Percentiles rank a stretch among this genome's conserved stretches.
These are phyloP conservation scores for Labia minor DNA, from an alignment of 2,888 invertebrate genomes.

Conservation along the genomic window DNA sequence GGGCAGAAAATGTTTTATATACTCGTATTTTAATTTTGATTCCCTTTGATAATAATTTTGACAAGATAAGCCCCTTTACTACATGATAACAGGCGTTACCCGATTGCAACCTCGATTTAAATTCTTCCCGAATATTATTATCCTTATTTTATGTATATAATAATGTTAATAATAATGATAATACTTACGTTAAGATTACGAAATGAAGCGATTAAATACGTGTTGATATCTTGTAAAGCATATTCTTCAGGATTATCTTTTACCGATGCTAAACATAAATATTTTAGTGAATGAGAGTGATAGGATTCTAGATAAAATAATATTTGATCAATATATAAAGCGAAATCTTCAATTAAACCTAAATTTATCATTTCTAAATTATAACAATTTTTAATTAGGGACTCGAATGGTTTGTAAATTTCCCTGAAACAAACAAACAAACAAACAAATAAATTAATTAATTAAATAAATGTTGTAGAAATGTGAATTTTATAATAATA, in stretches of 20 bases:
- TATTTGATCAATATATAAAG: constrained; percentile 37
- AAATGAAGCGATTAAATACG: constrained; percentile 48
- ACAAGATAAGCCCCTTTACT: no score
- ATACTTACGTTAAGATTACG: constrained; percentile 42
- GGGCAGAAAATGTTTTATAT: no score
- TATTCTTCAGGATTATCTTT: constrained; percentile 62
- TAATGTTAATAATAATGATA: neutral
- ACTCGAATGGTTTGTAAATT: constrained; percentile 35
- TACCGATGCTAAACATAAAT: constrained; percentile 57
- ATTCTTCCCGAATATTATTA: no score
- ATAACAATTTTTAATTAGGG: constrained; percentile 38
- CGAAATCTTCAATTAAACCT: constrained; percentile 44
- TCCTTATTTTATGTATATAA: neutral
- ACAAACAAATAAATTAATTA: no score
- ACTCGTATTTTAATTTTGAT: no score
- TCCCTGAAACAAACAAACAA: constrained; percentile 26
- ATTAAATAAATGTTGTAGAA: no score
- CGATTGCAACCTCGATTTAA: no score
- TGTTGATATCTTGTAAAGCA: constrained; percentile 45
- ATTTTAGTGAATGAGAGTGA: constrained; percentile 46
- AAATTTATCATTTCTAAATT: constrained; percentile 41
- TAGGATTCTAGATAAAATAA: constrained; percentile 37
- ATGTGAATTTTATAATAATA: neutral
- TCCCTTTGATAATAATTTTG: no score
- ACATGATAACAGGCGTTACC: no score